Conservation (phyloP, 2,888 invertebrate species). For the Eulithis prunata region DNA sequence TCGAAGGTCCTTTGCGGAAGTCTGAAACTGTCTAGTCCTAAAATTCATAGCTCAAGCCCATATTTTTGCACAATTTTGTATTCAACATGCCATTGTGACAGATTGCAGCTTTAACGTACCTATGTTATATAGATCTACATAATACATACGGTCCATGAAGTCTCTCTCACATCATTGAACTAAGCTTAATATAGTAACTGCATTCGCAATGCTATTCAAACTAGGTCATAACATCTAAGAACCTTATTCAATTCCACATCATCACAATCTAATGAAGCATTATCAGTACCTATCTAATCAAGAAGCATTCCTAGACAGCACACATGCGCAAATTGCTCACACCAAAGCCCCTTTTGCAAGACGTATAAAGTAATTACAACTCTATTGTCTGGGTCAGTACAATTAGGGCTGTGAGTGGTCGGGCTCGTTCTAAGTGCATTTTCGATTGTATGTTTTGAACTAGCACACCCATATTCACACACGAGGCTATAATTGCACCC, state of each 20-base stretch:
- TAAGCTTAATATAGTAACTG: too few species aligned
- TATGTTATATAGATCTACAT: too few species aligned
- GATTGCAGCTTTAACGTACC: too few species aligned
- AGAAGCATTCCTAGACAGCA: background rate
- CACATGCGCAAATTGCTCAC: background rate
- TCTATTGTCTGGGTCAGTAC: constrained; percentile 20
- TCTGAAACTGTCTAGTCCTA: too few species aligned
- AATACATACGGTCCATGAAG: too few species aligned
- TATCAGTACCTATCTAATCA: background rate
- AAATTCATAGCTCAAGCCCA: too few species aligned
- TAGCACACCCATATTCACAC: background rate
- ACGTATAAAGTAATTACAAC: constrained; percentile 21
- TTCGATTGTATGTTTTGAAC: constrained; percentile 1
- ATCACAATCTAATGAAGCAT: constrained; percentile 14
- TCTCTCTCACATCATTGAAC: too few species aligned
- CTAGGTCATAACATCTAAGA: constrained; percentile 2
- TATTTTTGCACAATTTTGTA: too few species aligned
- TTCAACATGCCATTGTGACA: too few species aligned
- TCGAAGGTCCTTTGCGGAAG: too few species aligned
- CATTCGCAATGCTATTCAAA: background rate
- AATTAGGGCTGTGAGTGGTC: constrained; percentile 13
- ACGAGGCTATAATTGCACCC: too few species aligned
- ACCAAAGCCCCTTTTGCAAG: constrained; percentile 9
- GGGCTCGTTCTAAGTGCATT: constrained; percentile 18
- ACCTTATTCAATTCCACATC: constrained; percentile 1